Conservation (phyloP, 2,113 vertebrate species). For the Buteo buteo region DNA sequence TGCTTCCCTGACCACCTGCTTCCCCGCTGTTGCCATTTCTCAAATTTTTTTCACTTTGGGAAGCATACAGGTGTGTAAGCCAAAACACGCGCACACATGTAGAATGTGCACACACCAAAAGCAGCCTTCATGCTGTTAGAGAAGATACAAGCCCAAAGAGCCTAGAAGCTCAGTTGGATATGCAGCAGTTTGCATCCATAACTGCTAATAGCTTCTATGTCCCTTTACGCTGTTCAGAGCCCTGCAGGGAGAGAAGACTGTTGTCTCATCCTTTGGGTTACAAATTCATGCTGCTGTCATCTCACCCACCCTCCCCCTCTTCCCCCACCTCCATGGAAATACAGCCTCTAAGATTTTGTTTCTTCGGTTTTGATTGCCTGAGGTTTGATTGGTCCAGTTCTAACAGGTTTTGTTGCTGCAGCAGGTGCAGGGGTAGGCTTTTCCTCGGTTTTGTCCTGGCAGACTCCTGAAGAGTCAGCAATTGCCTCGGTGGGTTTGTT, state of each 20-base stretch:
- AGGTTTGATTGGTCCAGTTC: constrained; percentile 98
- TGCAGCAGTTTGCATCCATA: neutral
- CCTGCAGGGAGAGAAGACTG: neutral
- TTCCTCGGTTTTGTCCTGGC: constrained; percentile 81
- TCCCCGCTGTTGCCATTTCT: neutral
- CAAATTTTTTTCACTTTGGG: neutral
- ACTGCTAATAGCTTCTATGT: neutral
- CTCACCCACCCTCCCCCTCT: neutral
- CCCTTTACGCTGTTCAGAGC: neutral
- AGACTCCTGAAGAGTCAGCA: constrained; percentile 76
- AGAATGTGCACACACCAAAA: neutral
- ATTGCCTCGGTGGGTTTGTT: constrained; percentile 77
- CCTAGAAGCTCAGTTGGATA: neutral
- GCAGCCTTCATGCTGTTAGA: constrained; percentile 12
- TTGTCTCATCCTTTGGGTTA: neutral
- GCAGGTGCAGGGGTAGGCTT: constrained; percentile 74
- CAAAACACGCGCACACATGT: neutral
- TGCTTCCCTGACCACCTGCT: neutral
- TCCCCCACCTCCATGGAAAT: neutral
- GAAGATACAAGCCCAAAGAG: constrained; percentile 18
- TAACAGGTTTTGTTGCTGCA: constrained; percentile 85
- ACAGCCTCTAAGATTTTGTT: constrained; percentile 83
- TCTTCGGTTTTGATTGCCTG: constrained; percentile 98
- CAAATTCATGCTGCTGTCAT: constrained; percentile 9
- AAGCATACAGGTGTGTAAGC: neutral